A percentile compares a stretch with the other conserved stretches of the same genome.
phyloP scores from a whole-genome alignment of 2,888 invertebrate genomes.

The Rotaria socialis region DNA sequence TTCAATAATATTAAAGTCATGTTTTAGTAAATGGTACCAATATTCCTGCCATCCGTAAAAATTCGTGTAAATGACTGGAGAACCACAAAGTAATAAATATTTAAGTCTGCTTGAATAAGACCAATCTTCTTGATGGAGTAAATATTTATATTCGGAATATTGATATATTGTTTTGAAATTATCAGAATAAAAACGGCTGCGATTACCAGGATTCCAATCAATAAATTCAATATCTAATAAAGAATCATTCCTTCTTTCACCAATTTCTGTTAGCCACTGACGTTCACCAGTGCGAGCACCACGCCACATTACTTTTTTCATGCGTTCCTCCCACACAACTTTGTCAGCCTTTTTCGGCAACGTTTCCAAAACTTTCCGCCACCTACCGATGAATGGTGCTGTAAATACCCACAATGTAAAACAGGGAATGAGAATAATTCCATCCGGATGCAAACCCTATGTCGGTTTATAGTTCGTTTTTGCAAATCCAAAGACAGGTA shows the following conservation, averaged over 20 bases:
- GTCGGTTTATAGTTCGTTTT: neutral
- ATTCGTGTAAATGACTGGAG: neutral
- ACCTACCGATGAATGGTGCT: neutral
- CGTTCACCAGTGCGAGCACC: neutral
- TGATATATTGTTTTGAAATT: neutral
- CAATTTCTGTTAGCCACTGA: neutral
- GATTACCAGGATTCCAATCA: neutral
- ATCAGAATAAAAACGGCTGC: neutral
- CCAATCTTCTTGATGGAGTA: neutral
- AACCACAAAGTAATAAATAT: neutral
- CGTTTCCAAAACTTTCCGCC: neutral
- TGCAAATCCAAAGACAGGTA: neutral
- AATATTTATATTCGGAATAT: neutral
- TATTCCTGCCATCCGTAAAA: neutral
- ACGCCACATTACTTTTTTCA: neutral
- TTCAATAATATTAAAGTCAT: neutral
- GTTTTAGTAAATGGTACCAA: neutral
- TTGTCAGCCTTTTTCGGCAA: neutral
- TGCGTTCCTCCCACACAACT: neutral
- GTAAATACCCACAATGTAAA: neutral
- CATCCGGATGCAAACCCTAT: neutral
- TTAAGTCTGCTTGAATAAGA: neutral
- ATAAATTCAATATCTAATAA: slow-evolving; percentile 1
- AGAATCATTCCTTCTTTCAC: neutral
- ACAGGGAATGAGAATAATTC: neutral